Evolutionary conservation across 2,797 vertebrate species (phyloP).

Genomic region (Coregonus sp.): DNA sequence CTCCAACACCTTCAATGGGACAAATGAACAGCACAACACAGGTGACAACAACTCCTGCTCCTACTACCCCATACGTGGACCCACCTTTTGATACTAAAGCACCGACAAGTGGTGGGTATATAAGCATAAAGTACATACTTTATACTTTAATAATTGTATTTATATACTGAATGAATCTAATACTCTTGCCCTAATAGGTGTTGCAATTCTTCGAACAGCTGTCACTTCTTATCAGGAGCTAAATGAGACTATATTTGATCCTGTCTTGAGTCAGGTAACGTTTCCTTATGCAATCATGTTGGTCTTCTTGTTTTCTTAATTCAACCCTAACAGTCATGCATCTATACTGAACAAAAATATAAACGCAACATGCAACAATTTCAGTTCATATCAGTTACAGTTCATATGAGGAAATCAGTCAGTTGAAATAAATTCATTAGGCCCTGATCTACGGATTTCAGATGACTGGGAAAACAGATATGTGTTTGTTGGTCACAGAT

Average conservation of each 20-base stretch:
- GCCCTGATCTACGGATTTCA: too few relatives aligned
- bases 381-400: too few relatives aligned
- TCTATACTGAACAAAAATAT: too few relatives aligned
- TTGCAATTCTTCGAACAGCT: slow-evolving; percentile 30
- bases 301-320: neutral
- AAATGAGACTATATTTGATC: neutral
- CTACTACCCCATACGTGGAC: neutral
- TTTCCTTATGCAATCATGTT: neutral
- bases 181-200: slow-evolving; percentile 17
- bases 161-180: too few relatives aligned
- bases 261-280: slow-evolving; percentile 33
- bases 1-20: neutral
- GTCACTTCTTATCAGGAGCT: slow-evolving; percentile 22
- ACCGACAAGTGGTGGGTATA: neutral
- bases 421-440: too few relatives aligned
- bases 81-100: neutral
- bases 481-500: too few relatives aligned
- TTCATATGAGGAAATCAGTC: too few relatives aligned
- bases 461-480: too few relatives aligned
- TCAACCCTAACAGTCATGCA: neutral
- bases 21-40: neutral
- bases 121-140: neutral
- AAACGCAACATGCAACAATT: too few relatives aligned
- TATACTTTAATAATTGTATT: too few relatives aligned
- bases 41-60: neutral